Base-by-base conservation (phyloP, 1,140 invertebrate genomes). In the Camponotus floridanus region DNA sequence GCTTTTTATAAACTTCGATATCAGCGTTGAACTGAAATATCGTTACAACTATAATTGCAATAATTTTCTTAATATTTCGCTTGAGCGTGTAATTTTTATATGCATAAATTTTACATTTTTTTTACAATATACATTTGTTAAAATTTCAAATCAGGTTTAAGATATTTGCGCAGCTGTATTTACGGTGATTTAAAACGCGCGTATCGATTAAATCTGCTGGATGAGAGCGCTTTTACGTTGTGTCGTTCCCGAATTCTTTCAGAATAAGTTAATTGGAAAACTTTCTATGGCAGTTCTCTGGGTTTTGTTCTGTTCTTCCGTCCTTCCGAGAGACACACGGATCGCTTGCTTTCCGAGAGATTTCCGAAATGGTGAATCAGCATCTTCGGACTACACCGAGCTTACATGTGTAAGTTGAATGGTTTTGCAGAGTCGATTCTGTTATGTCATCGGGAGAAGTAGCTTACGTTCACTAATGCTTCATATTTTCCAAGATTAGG, bases 231-330 rank as follows among this genome's bases (percentile, higher is more conserved):
- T 48, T 83, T 83, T 83, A 74, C 48, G 26, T 48, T 59, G 55
- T 48, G 48, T 42, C 51, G 11, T 51, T 11, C 1, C 26, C 55
- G 68, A 73, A 61, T 83, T 74, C 79, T 83, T 83, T 62, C 79
- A 62, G 57, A 83, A 83, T 83, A 83, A 83, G 68, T 83, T 83
- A 83, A 83, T 83, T 83, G 79, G 68, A 83, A 83, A 83, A 83
- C 67, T 83, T 83, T 74, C 79, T 83, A 33, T 45, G 48, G 15
- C 18, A 51, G 68, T 48, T 48, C n/a, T 73, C 39, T 15, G 1
- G 7, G 2, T 83, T 45, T 73, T 45, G 55, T 61, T 83, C 45
- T 39, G n/a, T 51, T 79, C 42, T 65, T 67, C 13, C 51, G 13
- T 79, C 3, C 15, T 70, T 39, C 33, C 55, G 33, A 42, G 61